Base-by-base conservation (phyloP, 92 coral and sea anemone genomes). In the Desmophyllum pertusum region DNA sequence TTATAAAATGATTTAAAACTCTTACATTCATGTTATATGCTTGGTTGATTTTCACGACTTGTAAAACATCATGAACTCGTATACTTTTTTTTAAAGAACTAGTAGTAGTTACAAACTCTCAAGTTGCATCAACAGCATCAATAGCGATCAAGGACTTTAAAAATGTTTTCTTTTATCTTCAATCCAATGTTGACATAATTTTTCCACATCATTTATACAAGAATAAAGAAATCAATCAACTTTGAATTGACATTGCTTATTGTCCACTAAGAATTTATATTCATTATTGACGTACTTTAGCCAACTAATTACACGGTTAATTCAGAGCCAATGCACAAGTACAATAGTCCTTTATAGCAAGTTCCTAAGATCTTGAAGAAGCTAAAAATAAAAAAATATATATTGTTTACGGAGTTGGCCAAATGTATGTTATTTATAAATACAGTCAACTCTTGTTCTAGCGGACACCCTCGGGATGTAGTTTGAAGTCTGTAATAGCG, bases 221-320 rank as follows among this genome's bases (percentile, higher is more conserved):
- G 30, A 33, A 63, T 33, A 64, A 25, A 77, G 51, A 59, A 18
- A 77, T 21, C 70, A 77, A 40, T 59, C 70, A 41, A 59, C 52
- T 61, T 59, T 77, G 51, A 59, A 57, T 23, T 57, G 21, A 15
- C 36, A 33, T 25, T 14, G 53, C 51, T 14, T 23, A 13, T 10
- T 33, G 65, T 25, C 65, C 65, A 25, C 63, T 17, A 10, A 14
- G 0, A 25, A 9, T 48, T 48, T 21, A 2, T 14, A 15, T 48
- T 48, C 21, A 0, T 48, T 30, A 2, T 59, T 35, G 42, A 65
- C 23, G 42, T 67, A 19, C 55, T 50, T 50, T 50, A 21, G 42
- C 25, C 11, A 36, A 35, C 5, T 31, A 67, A 36, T 67, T 14
- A 36, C 39, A 66, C 10, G 0, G 72, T 33, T n/a, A 57, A 33